These are phyloP conservation scores for Chrysopilus asiliformis DNA, from an alignment of 2,888 invertebrate genomes.

Conservation along the genomic window DNA sequence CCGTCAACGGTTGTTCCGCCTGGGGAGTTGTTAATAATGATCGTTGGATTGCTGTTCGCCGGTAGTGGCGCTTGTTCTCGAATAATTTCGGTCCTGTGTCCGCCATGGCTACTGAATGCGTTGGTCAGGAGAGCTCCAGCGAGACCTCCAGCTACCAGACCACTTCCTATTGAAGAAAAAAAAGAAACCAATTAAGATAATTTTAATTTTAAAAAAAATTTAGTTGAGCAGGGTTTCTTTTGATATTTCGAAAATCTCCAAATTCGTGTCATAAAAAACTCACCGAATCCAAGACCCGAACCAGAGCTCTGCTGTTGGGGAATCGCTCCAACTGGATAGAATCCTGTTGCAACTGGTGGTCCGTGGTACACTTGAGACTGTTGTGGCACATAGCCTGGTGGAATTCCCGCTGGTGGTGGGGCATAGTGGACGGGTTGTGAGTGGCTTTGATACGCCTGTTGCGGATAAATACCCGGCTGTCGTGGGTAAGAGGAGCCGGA, in stretches of 20 bases:
- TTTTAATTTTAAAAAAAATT: neutral
- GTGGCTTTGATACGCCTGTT: constrained; percentile 6
- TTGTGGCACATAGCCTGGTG: constrained; percentile 3
- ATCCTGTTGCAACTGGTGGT: constrained; percentile 9
- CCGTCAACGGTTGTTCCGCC: constrained; percentile 17
- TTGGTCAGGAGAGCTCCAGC: constrained; percentile 32
- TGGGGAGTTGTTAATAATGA: too few relatives aligned
- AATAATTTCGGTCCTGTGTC: too few relatives aligned
- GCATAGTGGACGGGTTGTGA: constrained; percentile 1
- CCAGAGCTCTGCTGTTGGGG: constrained; percentile 22
- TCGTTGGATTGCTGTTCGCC: too few relatives aligned
- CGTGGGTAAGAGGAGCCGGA: constrained; percentile 25
- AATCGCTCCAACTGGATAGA: constrained; percentile 12
- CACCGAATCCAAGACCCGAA: constrained; percentile 32
- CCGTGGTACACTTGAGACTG: constrained; percentile 10
- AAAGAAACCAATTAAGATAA: neutral
- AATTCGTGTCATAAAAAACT: constrained; percentile 14
- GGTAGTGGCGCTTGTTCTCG: too few relatives aligned
- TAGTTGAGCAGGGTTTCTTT: too few relatives aligned
- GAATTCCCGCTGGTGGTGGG: constrained; percentile 1
- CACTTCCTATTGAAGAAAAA: constrained; percentile 32
- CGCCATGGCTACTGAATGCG: too few relatives aligned
- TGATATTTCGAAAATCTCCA: neutral
- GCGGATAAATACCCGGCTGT: constrained; percentile 15
- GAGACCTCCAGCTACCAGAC: constrained; percentile 29